Conservation (phyloP, 2,888 invertebrate species). For the Lissocephala sabroskyi region DNA sequence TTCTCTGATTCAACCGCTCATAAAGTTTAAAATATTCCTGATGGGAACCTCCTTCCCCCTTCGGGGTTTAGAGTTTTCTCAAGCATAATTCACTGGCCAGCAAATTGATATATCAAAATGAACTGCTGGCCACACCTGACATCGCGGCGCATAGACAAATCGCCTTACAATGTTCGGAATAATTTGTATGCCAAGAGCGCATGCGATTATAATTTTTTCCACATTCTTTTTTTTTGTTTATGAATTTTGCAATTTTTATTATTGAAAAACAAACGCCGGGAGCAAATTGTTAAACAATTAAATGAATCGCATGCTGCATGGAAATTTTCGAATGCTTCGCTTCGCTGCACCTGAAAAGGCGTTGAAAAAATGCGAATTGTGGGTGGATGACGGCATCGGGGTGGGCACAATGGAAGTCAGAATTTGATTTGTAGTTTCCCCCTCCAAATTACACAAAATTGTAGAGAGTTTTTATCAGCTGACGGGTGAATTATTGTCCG, state of each 20-base stretch:
- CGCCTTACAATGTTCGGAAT: constrained; percentile 25
- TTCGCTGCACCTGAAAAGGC: constrained; percentile 48
- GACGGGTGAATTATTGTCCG: too few relatives aligned
- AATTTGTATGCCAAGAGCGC: constrained; percentile 50
- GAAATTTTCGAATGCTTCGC: constrained; percentile 40
- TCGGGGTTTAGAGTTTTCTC: too few relatives aligned
- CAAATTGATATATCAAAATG: constrained; percentile 43
- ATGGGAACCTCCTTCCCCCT: too few relatives aligned
- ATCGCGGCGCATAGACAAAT: constrained; percentile 24
- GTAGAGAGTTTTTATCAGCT: too few relatives aligned
- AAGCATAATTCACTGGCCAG: background rate
- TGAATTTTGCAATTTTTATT: constrained; percentile 21
- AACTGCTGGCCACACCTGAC: constrained; percentile 45
- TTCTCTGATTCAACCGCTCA: too few relatives aligned
- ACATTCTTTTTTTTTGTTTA: constrained; percentile 23
- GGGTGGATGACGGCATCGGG: constrained; percentile 47
- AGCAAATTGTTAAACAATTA: constrained; percentile 55
- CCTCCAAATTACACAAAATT: constrained; percentile 33
- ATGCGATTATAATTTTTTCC: constrained; percentile 25
- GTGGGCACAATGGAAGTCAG: constrained; percentile 48
- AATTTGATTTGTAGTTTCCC: constrained; percentile 37
- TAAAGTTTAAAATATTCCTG: too few relatives aligned
- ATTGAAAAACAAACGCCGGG: background rate
- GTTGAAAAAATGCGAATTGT: constrained; percentile 14
- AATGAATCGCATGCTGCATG: constrained; percentile 51